A percentile compares a stretch with the other conserved stretches of the same genome.
Evolutionary conservation across 2,888 invertebrate genomes (phyloP).

Genomic region (Acronicta aceris): DNA sequence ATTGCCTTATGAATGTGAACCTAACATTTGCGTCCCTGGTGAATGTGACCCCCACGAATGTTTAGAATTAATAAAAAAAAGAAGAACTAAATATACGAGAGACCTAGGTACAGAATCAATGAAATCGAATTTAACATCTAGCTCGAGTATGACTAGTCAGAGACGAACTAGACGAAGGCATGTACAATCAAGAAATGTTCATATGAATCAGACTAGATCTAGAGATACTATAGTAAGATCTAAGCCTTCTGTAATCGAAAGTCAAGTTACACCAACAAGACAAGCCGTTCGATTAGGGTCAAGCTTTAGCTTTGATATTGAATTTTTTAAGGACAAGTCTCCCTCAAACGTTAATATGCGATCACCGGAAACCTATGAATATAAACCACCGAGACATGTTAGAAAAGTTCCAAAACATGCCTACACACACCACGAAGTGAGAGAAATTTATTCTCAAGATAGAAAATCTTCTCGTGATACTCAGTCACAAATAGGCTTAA

Average conservation of each 20-base stretch:
- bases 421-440: slow-evolving; percentile 9
- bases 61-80: slow-evolving; percentile 53
- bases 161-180: slow-evolving; percentile 31
- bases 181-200: slow-evolving; percentile 30
- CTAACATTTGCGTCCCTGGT: slow-evolving; percentile 61
- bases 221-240: slow-evolving; percentile 16
- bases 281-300: slow-evolving; percentile 62
- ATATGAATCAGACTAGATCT: slow-evolving; percentile 19
- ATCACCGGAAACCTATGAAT: slow-evolving; percentile 4
- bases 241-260: slow-evolving; percentile 22
- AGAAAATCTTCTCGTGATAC: slow-evolving; percentile 18
- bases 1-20: slow-evolving; percentile 64
- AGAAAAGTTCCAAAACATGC: slow-evolving; percentile 18
- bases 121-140: slow-evolving; percentile 25
- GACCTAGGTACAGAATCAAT: slow-evolving; percentile 41
- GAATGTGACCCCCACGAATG: slow-evolving; percentile 61
- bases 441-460: slow-evolving; percentile 24
- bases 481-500: slow-evolving; percentile 18
- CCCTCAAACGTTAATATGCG: slow-evolving; percentile 2
- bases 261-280: slow-evolving; percentile 22
- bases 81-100: slow-evolving; percentile 36
- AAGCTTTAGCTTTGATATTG: slow-evolving; percentile 62
- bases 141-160: slow-evolving; percentile 39
- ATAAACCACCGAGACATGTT: slow-evolving; percentile 12
- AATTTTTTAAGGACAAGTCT: slow-evolving; percentile 59